A percentile compares a stretch with the other conserved stretches of the same genome.
Evolutionary conservation across 2,113 vertebrate genomes (phyloP).

Genomic region (Megaceryle maxima): DNA sequence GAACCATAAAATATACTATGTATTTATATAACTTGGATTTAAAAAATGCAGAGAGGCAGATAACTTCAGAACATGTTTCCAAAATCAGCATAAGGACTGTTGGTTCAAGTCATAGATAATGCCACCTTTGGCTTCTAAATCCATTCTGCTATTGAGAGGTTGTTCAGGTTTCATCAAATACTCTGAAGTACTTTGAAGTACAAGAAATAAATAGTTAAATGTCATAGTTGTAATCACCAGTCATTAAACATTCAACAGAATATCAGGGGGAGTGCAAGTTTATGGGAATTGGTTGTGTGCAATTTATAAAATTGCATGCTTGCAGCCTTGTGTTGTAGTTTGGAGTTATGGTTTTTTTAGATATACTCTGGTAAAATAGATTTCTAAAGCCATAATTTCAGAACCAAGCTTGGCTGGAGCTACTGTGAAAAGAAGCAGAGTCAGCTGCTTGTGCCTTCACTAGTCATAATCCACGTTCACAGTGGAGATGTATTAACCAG

Average conservation of each 20-base stretch:
- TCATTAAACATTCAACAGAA: not conserved
- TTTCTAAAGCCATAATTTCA: not conserved
- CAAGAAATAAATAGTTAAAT: not conserved
- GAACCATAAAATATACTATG: not conserved
- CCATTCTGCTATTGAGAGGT: not conserved
- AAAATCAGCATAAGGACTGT: not conserved
- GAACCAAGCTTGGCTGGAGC: not conserved
- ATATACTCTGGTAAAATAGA: not conserved
- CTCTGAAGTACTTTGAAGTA: not conserved
- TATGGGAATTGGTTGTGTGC: not conserved
- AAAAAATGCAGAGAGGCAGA: not conserved
- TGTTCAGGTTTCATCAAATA: not conserved
- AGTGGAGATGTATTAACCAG: not conserved
- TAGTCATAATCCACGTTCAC: not conserved
- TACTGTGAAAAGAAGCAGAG: not conserved
- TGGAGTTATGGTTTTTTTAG: not conserved
- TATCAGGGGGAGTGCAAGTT: not conserved
- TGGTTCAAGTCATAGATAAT: not conserved
- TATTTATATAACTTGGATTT: not conserved
- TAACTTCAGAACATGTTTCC: not conserved
- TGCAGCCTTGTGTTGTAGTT: not conserved
- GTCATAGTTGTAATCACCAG: not conserved
- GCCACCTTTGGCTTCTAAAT: not conserved
- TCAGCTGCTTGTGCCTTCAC: not conserved
- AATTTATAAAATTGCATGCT: not conserved